Evolutionary conservation across 2,888 invertebrate species (phyloP).

Genomic region (Gasteruption jaculator): DNA sequence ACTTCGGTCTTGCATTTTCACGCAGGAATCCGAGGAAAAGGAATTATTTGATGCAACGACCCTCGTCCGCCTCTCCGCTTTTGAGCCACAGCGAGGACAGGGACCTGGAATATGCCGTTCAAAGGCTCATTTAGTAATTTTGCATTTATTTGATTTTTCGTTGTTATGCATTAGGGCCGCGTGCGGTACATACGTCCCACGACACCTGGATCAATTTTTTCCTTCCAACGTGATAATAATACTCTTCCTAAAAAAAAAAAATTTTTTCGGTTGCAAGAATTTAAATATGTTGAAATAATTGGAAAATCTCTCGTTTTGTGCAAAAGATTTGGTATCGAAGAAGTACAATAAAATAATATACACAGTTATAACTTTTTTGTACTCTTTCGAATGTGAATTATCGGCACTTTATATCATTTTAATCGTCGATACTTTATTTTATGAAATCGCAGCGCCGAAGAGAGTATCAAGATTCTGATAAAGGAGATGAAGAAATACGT

Average conservation of each 20-base stretch:
- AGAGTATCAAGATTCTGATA: slow-evolving; percentile 42
- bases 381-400: slow-evolving; percentile 2
- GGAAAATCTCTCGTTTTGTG: no score
- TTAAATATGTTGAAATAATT: slow-evolving; percentile 3
- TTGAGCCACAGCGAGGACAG: slow-evolving; percentile 42
- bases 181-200: no score
- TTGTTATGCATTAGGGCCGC: no score
- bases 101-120: slow-evolving; percentile 44
- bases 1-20: no score
- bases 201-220: no score
- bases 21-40: slow-evolving; percentile 46
- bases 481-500: slow-evolving; percentile 50
- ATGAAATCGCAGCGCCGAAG: slow-evolving; percentile 42
- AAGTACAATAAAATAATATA: no score
- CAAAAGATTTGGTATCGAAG: no score
- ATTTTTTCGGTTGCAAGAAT: no score
- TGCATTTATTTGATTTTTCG: background rate
- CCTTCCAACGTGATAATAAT: no score
- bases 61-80: slow-evolving; percentile 42
- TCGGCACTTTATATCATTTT: no score
- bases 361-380: slow-evolving; percentile 2
- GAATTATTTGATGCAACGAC: slow-evolving; percentile 40
- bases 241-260: no score
- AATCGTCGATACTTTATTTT: slow-evolving; percentile 1
- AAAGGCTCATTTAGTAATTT: slow-evolving; percentile 45